A percentile compares a stretch with the other conserved stretches of the same genome.
These are phyloP conservation scores for Pristionchus fissidentatus DNA, from an alignment of 2,888 invertebrate species.

Conservation along the genomic window DNA sequence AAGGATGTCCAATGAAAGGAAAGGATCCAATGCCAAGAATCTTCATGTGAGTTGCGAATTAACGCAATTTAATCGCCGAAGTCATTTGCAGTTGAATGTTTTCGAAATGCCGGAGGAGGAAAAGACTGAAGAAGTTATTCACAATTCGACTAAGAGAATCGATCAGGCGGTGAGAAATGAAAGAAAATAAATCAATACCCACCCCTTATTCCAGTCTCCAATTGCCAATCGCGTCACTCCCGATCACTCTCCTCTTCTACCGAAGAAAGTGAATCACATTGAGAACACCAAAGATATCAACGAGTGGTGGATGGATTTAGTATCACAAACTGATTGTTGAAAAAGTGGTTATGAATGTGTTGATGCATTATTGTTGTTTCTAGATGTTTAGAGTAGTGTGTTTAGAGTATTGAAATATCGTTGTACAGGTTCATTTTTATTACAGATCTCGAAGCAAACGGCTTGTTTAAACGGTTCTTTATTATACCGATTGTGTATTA, in stretches of 20 bases:
- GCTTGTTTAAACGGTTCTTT: no score
- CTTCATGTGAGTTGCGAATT: slow-evolving; percentile 57
- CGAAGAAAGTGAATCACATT: neutral
- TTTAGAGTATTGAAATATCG: neutral
- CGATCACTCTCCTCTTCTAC: neutral
- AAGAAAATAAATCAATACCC: neutral
- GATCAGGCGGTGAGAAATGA: slow-evolving; percentile 11
- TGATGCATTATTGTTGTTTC: neutral
- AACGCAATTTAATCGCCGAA: neutral
- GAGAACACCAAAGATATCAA: slow-evolving; percentile 41
- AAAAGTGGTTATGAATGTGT: neutral
- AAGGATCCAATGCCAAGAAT: slow-evolving; percentile 54
- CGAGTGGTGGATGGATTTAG: slow-evolving; percentile 43
- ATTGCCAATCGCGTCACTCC: slow-evolving; percentile 1
- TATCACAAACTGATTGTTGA: neutral
- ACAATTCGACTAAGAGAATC: neutral
- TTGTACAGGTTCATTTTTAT: neutral
- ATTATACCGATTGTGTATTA: no score
- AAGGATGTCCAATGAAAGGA: slow-evolving; percentile 29
- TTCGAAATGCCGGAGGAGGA: slow-evolving; percentile 73
- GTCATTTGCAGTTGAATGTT: slow-evolving; percentile 65
- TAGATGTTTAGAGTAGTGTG: neutral
- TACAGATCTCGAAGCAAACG: no score
- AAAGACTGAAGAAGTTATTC: slow-evolving; percentile 61
- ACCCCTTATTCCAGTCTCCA: slow-evolving; percentile 2